phyloP scores from a whole-genome alignment of 2,797 vertebrate genomes.

The Oryzias sinensis region DNA sequence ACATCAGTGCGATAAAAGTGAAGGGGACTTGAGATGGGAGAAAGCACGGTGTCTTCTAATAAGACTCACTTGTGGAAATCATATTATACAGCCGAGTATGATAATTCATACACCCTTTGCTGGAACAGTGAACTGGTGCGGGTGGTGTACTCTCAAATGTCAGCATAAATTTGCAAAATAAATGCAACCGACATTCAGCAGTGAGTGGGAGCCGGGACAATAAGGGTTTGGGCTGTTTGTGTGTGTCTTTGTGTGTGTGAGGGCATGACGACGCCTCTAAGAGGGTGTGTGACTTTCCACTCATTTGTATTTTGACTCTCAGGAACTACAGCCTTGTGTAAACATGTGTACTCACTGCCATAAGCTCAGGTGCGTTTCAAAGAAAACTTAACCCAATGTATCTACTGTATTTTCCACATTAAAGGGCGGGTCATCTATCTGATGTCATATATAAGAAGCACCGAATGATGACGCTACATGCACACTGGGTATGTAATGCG shows the following conservation, averaged over 20 bases:
- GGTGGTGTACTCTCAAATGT: slow-evolving; percentile 81
- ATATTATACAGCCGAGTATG: slow-evolving; percentile 79
- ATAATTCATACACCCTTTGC: slow-evolving; percentile 80
- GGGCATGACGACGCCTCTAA: slow-evolving; percentile 39
- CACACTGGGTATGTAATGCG: no score
- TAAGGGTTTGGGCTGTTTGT: slow-evolving; percentile 60
- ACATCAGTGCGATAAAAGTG: slow-evolving; percentile 39
- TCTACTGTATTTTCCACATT: neutral
- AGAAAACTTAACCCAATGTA: slow-evolving; percentile 49
- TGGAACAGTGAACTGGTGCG: slow-evolving; percentile 76
- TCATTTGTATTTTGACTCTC: slow-evolving; percentile 40
- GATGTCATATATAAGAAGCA: no score
- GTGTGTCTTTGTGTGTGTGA: slow-evolving; percentile 33
- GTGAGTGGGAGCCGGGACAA: slow-evolving; percentile 70
- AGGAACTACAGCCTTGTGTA: slow-evolving; percentile 25
- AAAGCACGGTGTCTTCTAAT: slow-evolving; percentile 67
- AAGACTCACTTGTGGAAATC: slow-evolving; percentile 78
- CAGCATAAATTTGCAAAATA: slow-evolving; percentile 86
- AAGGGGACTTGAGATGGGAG: slow-evolving; percentile 44
- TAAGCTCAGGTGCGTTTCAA: slow-evolving; percentile 21
- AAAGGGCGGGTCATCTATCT: no score
- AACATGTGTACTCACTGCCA: slow-evolving; percentile 54
- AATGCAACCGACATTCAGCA: slow-evolving; percentile 74
- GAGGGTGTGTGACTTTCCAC: slow-evolving; percentile 36
- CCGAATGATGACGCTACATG: no score